Evolutionary conservation across 2,797 vertebrate species (phyloP), one percentile per base, ranked within the genome.

Genomic region (Phataginus tetradactyla): DNA sequence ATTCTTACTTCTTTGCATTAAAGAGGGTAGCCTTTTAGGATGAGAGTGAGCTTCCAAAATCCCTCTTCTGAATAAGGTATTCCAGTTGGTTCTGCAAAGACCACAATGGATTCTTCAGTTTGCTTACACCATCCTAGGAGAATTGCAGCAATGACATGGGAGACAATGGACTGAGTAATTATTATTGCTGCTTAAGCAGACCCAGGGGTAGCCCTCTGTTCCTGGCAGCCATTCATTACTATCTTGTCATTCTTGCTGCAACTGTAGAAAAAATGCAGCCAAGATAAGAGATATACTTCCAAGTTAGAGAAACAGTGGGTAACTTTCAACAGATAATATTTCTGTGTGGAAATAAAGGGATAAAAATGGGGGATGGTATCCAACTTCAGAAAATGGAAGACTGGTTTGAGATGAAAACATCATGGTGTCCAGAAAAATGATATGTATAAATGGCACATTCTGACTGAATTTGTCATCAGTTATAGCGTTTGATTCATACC

Each of bases 31-130:
- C 6, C 39, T 59, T 94, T 61, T 90, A 93, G 78, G 93, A 25
- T 68, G 79, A 42, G 21, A 53, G 13, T 42, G 21, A 87, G 23
- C 17, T 37, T 12, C 42, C 32, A n/a, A 4, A 20, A 9, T 81
- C 21, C 15, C 25, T 79, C 39, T 83, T 79, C n/a, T 11, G 1
- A 78, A 18, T 69, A 59, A 86, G 39, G 55, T 66, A 51, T 2
- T 18, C 27, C 25, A 68, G 0, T 97, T 97, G 90, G 96, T 98
- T 98, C 87, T 95, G 57, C 72, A 94, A 57, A 96, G 91, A 96
- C 93, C 93, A 96, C 95, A 79, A 85, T 42, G 91, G 94, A 96
- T 92, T 51, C 12, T 92, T 75, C 51, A 86, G 23, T 92, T 98
- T 74, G 94, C 80, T 86, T 79, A 13, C 34, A 74, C 71, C 57